Evolutionary conservation across 2,888 invertebrate genomes (phyloP), one percentile per base, ranked within the genome.

Genomic region (Cryptocephalus moraei): DNA sequence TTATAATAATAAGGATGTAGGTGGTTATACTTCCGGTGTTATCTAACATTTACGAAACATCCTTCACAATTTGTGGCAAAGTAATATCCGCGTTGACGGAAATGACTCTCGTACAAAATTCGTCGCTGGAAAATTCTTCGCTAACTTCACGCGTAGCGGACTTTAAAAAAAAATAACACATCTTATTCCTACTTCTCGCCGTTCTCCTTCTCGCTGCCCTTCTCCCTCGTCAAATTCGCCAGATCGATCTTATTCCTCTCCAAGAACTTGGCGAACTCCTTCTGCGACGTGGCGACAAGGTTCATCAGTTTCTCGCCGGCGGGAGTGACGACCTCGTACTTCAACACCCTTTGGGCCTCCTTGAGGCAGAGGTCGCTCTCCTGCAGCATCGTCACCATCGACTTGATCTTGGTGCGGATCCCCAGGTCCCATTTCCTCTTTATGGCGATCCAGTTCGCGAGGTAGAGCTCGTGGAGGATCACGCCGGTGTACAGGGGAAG

Each of bases 401-500:
- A 70, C 39, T 73, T 71, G 1, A 62, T 60, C 42, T 60, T 61
- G 0, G 61, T 53, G 42, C 63, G 56, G 12, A 63, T 65, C 33
- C 73, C 75, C 12, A 68, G 62, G 44, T 69, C 72, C 50, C 52
- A 61, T 45, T 64, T 64, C 1, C 62, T 49, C 43, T 62, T 62
- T 6, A 65, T 58, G 31, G 63, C 31, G 12, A 64, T 59, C 61
- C 62, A 63, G 46, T 65, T 64, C 12, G 62, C 62, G 43, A 63
- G 47, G 44, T 64, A 56, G 8, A 62, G 54, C 39, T 55, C 55
- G 52, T 84, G 82, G 13, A 85, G 75, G 43, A 89, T 75, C 1
- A 90, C 86, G n/a, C 84, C 82, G 1, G 80, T 78, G 61, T 91
- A 91, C 14, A 91, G 73, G 51, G 83, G 79, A 8, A 91, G 70